phyloP scores from a whole-genome alignment of 2,888 invertebrate genomes.

The Ophion slaviceki region DNA sequence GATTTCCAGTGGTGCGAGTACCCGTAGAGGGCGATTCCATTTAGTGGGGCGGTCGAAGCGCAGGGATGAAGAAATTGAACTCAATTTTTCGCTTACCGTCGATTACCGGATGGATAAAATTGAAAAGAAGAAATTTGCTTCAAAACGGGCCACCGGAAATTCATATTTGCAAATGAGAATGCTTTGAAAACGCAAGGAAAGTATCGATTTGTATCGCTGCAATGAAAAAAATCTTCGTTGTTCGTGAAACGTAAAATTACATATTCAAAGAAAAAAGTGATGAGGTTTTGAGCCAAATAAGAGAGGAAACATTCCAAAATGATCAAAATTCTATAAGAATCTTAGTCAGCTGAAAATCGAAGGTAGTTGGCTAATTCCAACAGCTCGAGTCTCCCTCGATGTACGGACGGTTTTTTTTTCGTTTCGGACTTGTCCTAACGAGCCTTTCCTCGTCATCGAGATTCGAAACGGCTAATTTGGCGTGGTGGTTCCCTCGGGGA shows the following conservation, averaged over 20 bases:
- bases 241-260: too few species aligned
- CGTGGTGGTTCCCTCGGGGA: slow-evolving; percentile 79
- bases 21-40: slow-evolving; percentile 31
- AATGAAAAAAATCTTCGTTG: too few species aligned
- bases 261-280: too few species aligned
- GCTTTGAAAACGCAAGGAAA: too few species aligned
- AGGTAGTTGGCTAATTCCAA: slow-evolving; percentile 42
- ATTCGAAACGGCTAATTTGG: slow-evolving; percentile 83
- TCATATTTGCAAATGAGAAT: neutral
- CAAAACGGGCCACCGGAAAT: neutral
- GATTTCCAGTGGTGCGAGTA: slow-evolving; percentile 62
- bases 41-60: neutral
- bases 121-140: neutral
- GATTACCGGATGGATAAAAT: slow-evolving; percentile 54
- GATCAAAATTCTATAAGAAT: too few species aligned
- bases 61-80: slow-evolving; percentile 51
- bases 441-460: slow-evolving; percentile 75
- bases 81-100: slow-evolving; percentile 46
- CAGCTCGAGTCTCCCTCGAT: slow-evolving; percentile 59
- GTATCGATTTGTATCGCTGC: too few species aligned
- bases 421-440: slow-evolving; percentile 69
- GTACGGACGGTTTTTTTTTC: slow-evolving; percentile 21
- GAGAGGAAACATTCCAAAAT: too few species aligned
- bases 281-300: neutral
- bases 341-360: slow-evolving; percentile 1